Evolutionary conservation across 2,113 vertebrate genomes (phyloP), one percentile per base, ranked within the genome.

Genomic region (Elachura formosa): DNA sequence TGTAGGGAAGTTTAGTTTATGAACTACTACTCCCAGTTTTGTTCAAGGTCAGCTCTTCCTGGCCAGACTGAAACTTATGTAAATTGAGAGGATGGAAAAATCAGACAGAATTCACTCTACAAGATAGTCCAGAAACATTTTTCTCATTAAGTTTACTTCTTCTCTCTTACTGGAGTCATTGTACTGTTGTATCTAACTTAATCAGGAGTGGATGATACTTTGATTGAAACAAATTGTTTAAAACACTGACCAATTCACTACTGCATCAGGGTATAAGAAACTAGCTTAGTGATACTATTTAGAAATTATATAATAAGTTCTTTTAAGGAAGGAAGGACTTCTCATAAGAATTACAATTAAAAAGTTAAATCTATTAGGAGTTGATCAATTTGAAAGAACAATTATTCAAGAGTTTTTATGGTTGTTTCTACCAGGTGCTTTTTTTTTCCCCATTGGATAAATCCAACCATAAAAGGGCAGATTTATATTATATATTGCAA

Each of bases 1-100:
- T 0, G 0, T 17, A 55, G 5, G 2, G 4, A 73, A 33, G 14
- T 34, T 92, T 68, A 75, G 3, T 0, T 56, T 34, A 54, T 7
- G 24, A 25, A n/a, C 45, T 52, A 34, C 34, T 63, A 40, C 12
- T 49, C 21, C 11, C 8, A 71, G 12, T 3, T 87, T 38, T 66
- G 15, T 12, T 31, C 38, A 58, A 54, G 23, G 54, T 54, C 33
- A 63, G 5, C 7, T 54, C 51, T 51, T n/a, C 40, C 36, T 31
- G 41, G 16, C 10, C 31, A 52, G 29, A 7, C 6, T 34, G 9
- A 87, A 41, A 17, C 2, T n/a, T 43, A 6, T 0, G 2, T 34
- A n/a, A 56, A 11, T 11, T 41, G 23, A 14, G 5, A 9, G 8
- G 0, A 2, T 10, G 6, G 5, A 10, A 26, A 48, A 48, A 48